Conservation (phyloP, 2,797 vertebrate genomes). For the Apogon hyalosoma region DNA sequence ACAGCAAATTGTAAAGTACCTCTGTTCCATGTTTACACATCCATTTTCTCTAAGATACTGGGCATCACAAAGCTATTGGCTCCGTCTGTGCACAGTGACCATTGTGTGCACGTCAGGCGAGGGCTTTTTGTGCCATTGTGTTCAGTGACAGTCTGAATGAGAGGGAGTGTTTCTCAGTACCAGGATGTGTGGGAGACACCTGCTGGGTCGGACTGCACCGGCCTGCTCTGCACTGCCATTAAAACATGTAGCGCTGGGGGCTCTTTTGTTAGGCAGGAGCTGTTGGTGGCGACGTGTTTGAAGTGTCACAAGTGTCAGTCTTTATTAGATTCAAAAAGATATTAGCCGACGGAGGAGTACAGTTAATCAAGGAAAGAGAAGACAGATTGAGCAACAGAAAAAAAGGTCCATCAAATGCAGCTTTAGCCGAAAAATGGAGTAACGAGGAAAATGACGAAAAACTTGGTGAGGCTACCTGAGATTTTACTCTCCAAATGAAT, state of each 20-base stretch:
- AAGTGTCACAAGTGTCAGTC: conserved; percentile 93
- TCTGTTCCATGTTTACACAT: conserved; percentile 66
- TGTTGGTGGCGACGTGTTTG: conserved; percentile 91
- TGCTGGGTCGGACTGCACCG: conserved; percentile 92
- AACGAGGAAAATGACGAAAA: conserved; percentile 43
- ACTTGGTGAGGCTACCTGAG: conserved; percentile 66
- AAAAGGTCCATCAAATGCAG: neutral
- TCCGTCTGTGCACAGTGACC: conserved; percentile 78
- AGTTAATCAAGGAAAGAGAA: conserved; percentile 36
- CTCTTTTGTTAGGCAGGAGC: conserved; percentile 89
- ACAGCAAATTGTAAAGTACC: conserved; percentile 36
- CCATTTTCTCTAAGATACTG: conserved; percentile 61
- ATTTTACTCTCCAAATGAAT: conserved; percentile 56
- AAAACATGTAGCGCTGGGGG: conserved; percentile 87
- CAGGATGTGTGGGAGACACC: conserved; percentile 92
- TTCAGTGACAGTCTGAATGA: conserved; percentile 92
- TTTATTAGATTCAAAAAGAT: conserved; percentile 89
- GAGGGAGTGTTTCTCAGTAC: conserved; percentile 91
- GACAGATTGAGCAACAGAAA: conserved; percentile 38
- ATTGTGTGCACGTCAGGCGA: conserved; percentile 86
- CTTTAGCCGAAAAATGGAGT: conserved; percentile 38
- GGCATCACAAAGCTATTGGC: conserved; percentile 63
- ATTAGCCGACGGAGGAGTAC: conserved; percentile 64
- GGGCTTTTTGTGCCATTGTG: conserved; percentile 89
- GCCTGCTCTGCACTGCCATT: conserved; percentile 87